phyloP scores from a whole-genome alignment of 1,140 invertebrate species.

The Conus ventricosus region DNA sequence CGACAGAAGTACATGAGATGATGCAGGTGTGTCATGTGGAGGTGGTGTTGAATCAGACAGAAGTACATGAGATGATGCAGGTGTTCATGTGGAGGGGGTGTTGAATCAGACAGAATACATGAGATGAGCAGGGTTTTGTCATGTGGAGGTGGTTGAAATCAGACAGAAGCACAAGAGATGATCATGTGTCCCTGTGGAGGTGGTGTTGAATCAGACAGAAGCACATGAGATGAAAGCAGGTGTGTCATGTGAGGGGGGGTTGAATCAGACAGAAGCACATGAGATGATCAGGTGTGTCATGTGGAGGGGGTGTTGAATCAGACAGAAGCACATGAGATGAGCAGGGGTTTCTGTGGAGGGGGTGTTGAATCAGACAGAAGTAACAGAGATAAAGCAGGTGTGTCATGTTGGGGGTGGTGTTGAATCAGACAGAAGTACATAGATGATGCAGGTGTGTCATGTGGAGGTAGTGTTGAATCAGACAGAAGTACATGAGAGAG shows the following conservation, averaged over 20 bases:
- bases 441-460: neutral
- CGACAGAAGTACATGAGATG: too few relatives aligned
- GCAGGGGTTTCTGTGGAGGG: conserved; percentile 50
- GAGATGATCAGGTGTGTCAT: neutral
- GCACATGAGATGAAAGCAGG: neutral
- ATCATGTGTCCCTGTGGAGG: too few relatives aligned
- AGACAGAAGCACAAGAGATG: too few relatives aligned
- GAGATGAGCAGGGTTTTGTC: too few relatives aligned
- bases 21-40: too few relatives aligned
- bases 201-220: neutral
- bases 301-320: neutral
- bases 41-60: too few relatives aligned
- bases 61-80: too few relatives aligned
- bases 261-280: neutral
- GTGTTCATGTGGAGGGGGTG: too few relatives aligned
- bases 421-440: neutral
- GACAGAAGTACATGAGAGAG: neutral
- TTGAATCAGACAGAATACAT: too few relatives aligned
- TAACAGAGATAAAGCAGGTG: conserved; percentile 50
- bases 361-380: neutral
- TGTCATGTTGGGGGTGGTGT: conserved; percentile 57
- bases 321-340: too few relatives aligned
- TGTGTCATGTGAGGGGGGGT: neutral
- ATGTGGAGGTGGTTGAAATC: too few relatives aligned
- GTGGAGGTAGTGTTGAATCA: too few relatives aligned